These are phyloP conservation scores for Tachycineta bicolor DNA, from an alignment of 2,113 vertebrate species.

Conservation along the genomic window DNA sequence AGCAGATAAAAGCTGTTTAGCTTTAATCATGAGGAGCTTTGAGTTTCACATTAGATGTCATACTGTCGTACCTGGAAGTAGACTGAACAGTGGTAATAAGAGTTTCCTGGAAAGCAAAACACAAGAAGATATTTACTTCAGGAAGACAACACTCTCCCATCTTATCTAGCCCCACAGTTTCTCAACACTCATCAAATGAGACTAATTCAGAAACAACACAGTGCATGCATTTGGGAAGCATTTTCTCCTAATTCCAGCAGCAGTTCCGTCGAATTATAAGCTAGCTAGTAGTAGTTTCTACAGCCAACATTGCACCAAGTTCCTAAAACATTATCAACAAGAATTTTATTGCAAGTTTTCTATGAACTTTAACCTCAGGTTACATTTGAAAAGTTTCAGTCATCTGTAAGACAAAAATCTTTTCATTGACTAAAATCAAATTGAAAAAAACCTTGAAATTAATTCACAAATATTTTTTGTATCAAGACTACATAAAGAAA, in stretches of 20 bases:
- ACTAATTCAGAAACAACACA: not conserved
- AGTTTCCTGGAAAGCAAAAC: conserved; percentile 73
- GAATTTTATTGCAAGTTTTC: not conserved
- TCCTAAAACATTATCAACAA: not conserved
- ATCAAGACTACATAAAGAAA: not conserved
- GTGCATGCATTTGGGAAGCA: not conserved
- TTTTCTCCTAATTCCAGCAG: not conserved
- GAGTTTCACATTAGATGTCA: not conserved
- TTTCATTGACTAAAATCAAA: not conserved
- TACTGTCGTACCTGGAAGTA: conserved; percentile 71
- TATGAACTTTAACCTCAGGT: not conserved
- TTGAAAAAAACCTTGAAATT: not conserved
- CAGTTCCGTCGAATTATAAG: not conserved
- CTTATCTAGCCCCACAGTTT: not conserved
- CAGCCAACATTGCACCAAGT: not conserved
- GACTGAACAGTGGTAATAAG: conserved; percentile 74
- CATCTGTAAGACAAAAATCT: not conserved
- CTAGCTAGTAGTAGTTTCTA: not conserved
- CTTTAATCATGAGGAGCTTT: not conserved
- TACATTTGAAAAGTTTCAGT: not conserved
- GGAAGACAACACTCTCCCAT: not conserved
- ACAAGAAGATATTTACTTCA: not conserved
- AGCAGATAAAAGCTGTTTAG: not conserved
- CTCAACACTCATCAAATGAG: not conserved
- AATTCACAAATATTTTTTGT: not conserved